phyloP scores from a whole-genome alignment of 1,140 invertebrate species.

The Hyphantria cunea region DNA sequence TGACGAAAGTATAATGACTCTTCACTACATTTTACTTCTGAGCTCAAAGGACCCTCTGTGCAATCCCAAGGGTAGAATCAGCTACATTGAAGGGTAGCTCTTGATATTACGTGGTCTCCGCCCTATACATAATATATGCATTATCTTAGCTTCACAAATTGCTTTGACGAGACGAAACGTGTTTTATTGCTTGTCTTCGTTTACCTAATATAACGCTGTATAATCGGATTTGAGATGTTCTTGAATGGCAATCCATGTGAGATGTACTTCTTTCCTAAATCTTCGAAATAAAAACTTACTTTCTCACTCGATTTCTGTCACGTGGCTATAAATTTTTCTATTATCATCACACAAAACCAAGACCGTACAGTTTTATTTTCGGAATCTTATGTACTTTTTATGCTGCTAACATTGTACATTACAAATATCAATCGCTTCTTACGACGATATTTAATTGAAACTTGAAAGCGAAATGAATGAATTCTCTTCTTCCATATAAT shows the following conservation, averaged over 20 bases:
- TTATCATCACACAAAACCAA: too few species aligned
- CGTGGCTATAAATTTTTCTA: too few species aligned
- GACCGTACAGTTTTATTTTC: too few species aligned
- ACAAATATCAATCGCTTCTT: too few species aligned
- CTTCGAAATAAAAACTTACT: too few species aligned
- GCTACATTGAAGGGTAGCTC: slow-evolving; percentile 36
- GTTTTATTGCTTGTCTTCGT: slow-evolving; percentile 12
- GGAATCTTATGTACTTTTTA: too few species aligned
- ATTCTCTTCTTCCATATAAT: too few species aligned
- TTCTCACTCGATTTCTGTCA: too few species aligned
- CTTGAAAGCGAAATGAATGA: too few species aligned
- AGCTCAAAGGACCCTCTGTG: slow-evolving; percentile 30
- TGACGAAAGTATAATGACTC: slow-evolving; percentile 19
- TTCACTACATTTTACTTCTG: slow-evolving; percentile 32
- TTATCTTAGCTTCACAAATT: slow-evolving; percentile 33
- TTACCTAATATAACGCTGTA: slow-evolving; percentile 1
- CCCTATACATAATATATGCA: slow-evolving; percentile 37
- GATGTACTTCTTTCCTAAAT: not conserved
- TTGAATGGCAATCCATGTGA: not conserved
- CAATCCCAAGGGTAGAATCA: slow-evolving; percentile 38
- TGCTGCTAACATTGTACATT: too few species aligned
- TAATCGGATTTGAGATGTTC: not conserved
- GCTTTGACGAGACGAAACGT: slow-evolving; percentile 27
- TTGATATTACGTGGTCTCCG: slow-evolving; percentile 31
- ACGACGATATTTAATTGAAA: too few species aligned